A percentile compares a stretch with the other conserved stretches of the same genome.
Evolutionary conservation across 2,113 vertebrate species (phyloP).

Genomic region (Catharus minimus): DNA sequence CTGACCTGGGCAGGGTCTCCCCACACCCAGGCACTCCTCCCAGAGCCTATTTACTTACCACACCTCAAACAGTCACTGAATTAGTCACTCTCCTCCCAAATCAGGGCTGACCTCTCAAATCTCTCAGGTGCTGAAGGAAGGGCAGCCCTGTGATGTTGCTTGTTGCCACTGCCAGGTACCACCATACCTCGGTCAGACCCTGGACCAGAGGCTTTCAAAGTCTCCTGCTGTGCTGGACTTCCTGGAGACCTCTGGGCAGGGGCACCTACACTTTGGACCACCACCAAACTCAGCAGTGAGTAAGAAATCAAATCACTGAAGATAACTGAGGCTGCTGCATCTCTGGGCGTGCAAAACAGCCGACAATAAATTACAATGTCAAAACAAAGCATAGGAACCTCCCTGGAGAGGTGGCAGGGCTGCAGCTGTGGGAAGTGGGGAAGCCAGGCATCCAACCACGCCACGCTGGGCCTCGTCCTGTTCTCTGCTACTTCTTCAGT

Average conservation of each 20-base stretch:
- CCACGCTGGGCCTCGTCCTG: not conserved
- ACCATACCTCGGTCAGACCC: not conserved
- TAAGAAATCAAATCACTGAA: not conserved
- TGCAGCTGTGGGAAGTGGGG: not conserved
- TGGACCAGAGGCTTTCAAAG: not conserved
- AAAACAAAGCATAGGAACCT: not conserved
- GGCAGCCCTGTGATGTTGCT: not conserved
- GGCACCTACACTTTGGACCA: not conserved
- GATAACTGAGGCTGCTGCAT: not conserved
- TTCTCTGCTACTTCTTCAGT: not conserved
- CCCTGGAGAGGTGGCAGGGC: not conserved
- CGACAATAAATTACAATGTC: fast-evolving
- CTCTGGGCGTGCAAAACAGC: not conserved
- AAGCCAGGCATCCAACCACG: fast-evolving
- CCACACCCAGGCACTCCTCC: not conserved
- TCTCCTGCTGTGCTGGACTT: not conserved
- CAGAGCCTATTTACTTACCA: not conserved
- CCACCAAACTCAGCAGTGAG: not conserved
- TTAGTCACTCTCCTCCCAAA: not conserved
- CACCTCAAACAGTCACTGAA: not conserved
- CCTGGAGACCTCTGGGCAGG: not conserved
- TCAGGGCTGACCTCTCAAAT: not conserved
- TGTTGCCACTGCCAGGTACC: not conserved
- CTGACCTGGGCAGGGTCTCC: not conserved
- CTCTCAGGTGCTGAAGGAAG: not conserved